Evolutionary conservation across 2,113 vertebrate genomes (phyloP), one percentile per base, ranked within the genome.

Genomic region (Gobio gobio): DNA sequence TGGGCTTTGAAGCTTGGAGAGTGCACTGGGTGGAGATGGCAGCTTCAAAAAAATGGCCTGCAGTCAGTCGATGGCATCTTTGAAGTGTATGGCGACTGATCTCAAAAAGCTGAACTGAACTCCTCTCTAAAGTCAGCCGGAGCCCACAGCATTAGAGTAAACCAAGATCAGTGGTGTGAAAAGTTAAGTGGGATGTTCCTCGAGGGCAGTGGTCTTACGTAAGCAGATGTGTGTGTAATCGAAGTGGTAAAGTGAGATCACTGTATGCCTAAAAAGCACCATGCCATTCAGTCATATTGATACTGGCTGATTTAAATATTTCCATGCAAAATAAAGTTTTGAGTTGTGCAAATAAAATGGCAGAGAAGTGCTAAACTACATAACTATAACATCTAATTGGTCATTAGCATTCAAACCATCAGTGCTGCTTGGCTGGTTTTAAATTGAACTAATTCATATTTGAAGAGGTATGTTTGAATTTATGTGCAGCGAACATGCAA

Each of bases 21-120:
- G 33, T 13, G 79, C 47, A 2, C 59, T 1, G 83, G 59, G 80
- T 63, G 80, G 74, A 74, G 85, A 77, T 49, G 56, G 26, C 54
- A 84, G 86, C 89, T 88, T 89, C 83, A 88, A 88, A 84, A 78
- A 63, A 16, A 13, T 10, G 29, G 40, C 84, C 78, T 68, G 78
- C 66, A 29, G 43, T 10, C 24, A 18, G 56, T 74, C 64, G 1
- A 64, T 26, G 18, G 12, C 2, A 16, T 79, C 76, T 88, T 86
- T 88, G 61, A 84, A 82, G 82, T 63, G 29, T 12, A 14, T 26
- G 40, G 75, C 2, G 43, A 63, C 64, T 79, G 64, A 79, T 73
- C 43, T 49, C 26, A 20, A 47, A 77, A 63, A 22, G 22, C 56
- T 33, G 61, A 49, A 61, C 64, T 78, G 75, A 82, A 85, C 54